Evolutionary conservation across 2,113 vertebrate genomes (phyloP).

Genomic region (Stegastes partitus): DNA sequence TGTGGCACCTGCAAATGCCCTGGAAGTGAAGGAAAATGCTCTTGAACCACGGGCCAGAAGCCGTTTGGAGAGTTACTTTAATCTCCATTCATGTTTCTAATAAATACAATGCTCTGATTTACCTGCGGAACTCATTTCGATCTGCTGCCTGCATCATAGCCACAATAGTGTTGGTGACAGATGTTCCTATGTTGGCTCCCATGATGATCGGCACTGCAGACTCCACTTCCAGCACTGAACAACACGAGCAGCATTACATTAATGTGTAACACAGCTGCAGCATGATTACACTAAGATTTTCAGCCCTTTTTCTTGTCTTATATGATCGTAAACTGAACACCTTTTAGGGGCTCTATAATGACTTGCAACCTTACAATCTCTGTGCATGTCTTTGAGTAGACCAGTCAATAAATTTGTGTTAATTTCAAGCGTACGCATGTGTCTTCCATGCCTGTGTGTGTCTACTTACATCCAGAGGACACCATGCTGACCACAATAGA

Average conservation of each 20-base stretch:
- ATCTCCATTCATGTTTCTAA: rapidly evolving
- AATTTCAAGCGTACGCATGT: background rate
- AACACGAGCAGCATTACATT: background rate
- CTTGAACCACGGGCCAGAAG: background rate
- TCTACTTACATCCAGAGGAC: slow-evolving; percentile 91
- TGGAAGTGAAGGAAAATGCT: slow-evolving; percentile 49
- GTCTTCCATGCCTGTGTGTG: background rate
- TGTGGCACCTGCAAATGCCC: slow-evolving; percentile 95
- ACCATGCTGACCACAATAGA: slow-evolving; percentile 99
- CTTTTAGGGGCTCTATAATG: no score
- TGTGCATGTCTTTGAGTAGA: background rate
- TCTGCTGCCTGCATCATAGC: slow-evolving; percentile 96
- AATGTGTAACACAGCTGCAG: background rate
- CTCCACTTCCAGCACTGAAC: slow-evolving; percentile 88
- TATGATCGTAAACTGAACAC: no score
- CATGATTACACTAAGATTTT: background rate
- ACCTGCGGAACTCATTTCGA: slow-evolving; percentile 96
- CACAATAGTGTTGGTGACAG: slow-evolving; percentile 96
- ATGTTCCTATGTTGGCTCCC: slow-evolving; percentile 98
- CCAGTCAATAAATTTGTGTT: background rate
- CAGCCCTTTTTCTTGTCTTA: no score
- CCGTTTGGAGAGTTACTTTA: no score
- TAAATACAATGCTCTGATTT: slow-evolving; percentile 11
- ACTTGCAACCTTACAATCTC: background rate
- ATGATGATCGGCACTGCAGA: slow-evolving; percentile 95